Evolutionary conservation across 2,888 invertebrate species (phyloP).

Genomic region (Myopa tessellatipennis): DNA sequence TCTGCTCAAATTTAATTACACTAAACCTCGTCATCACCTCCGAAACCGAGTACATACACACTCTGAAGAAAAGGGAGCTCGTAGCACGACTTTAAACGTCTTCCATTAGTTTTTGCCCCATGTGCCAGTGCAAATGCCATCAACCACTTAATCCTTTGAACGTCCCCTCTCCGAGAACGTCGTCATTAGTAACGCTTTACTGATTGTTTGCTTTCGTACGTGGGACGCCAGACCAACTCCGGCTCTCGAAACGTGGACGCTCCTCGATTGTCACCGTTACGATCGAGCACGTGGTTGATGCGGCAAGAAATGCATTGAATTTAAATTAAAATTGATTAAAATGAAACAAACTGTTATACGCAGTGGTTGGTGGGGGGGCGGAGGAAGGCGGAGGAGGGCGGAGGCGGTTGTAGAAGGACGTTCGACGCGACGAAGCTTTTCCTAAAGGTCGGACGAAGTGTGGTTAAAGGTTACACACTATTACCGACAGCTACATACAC

Average conservation of each 20-base stretch:
- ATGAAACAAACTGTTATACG: slow-evolving; percentile 48
- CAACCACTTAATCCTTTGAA: slow-evolving; percentile 61
- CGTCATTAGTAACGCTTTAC: slow-evolving; percentile 57
- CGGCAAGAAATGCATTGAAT: slow-evolving; percentile 55
- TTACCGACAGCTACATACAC: slow-evolving; percentile 50
- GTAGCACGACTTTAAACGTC: neutral
- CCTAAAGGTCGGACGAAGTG: neutral
- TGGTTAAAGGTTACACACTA: slow-evolving; percentile 56
- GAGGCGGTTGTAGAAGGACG: neutral
- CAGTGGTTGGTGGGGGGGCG: neutral
- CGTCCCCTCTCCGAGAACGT: slow-evolving; percentile 34
- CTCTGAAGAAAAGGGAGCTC: neutral
- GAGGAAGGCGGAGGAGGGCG: neutral
- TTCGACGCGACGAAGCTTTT: neutral
- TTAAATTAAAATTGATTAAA: slow-evolving; percentile 64
- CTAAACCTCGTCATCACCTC: neutral
- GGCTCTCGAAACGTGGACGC: neutral
- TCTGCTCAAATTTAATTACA: slow-evolving; percentile 26
- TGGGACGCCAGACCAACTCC: slow-evolving; percentile 51
- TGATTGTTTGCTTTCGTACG: slow-evolving; percentile 58
- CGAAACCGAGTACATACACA: neutral
- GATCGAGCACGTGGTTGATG: slow-evolving; percentile 26
- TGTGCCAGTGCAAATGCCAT: slow-evolving; percentile 50
- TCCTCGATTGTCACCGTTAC: slow-evolving; percentile 19
- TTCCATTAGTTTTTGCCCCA: slow-evolving; percentile 13